phyloP scores from a whole-genome alignment of 1,140 invertebrate genomes.

The Polypedilum pembai region DNA sequence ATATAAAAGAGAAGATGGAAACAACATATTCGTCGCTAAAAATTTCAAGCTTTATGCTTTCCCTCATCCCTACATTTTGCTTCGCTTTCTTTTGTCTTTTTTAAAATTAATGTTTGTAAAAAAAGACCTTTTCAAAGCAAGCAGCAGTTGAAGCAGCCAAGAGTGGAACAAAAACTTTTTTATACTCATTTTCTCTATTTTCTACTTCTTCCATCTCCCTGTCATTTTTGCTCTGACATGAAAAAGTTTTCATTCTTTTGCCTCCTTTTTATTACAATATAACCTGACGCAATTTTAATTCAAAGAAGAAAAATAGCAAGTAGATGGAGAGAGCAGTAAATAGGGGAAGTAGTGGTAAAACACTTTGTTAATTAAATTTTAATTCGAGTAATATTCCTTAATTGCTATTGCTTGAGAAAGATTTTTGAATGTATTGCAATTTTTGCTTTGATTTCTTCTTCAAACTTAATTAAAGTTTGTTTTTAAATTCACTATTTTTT shows the following conservation, averaged over 20 bases:
- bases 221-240: background rate
- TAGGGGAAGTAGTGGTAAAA: background rate
- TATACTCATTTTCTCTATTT: background rate
- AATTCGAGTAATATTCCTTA: background rate
- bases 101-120: conserved; percentile 8
- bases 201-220: background rate
- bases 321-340: background rate
- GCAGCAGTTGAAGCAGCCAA: no score
- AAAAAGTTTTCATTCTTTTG: background rate
- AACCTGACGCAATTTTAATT: background rate
- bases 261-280: conserved; percentile 11
- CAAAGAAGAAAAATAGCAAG: background rate
- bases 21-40: background rate
- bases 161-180: background rate
- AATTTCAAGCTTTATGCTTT: background rate
- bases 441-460: no score
- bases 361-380: conserved; percentile 9
- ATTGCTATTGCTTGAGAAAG: background rate
- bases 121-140: background rate
- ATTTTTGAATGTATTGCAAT: no score
- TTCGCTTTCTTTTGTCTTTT: background rate
- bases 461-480: no score
- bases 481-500: no score
- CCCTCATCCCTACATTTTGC: background rate
- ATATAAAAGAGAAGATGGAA: background rate